Base-by-base conservation (phyloP, 2,113 vertebrate genomes). In the Erpornis zantholeuca region DNA sequence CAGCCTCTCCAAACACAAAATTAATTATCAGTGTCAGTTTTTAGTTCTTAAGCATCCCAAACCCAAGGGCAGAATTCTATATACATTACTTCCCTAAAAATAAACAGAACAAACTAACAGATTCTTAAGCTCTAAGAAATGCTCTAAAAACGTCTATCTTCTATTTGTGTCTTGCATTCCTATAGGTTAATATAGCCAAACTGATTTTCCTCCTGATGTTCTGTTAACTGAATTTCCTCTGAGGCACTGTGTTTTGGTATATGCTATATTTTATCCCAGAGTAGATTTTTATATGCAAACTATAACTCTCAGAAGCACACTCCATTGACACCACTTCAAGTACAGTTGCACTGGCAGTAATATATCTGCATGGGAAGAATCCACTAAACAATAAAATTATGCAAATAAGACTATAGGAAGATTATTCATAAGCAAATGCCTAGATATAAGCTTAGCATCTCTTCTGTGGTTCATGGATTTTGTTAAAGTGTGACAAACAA, bases 301-400 rank as follows among this genome's bases (percentile, higher is more conserved):
- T 93, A 18, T 88, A 92, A 94, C 54, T 94, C 75, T 96, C 73
- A 75, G 87, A 96, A 97, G 95, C 96, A 96, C 78, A 79, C 90
- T 96, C 57, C 9, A 2, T 92, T 97, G 97, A 96, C 95, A 97
- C 85, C 73, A 81, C 75, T 92, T 95, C 96, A 97, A 97, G 94
- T 95, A 97, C 91, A 94, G 71, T 96, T 97, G 94, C 92, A 97
- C 61, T 97, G 94, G 68, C 95, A 91, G 95, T 97, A 97, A 96
- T 97, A 90, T 81, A 97, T 96, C 96, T 96, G 89, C 86, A 94
- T 72, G 72, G 69, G 78, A 96, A 95, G 86, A 96, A 96, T 96
- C 83, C 66, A 93, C 94, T 96, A 92, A 98, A 98, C 96, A 98
- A 98, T 97, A 96, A 91, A 94, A 94, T 92, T 96, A 97, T 97